These are phyloP conservation scores for Solea senegalensis DNA, from an alignment of 2,113 vertebrate species.

Conservation along the genomic window DNA sequence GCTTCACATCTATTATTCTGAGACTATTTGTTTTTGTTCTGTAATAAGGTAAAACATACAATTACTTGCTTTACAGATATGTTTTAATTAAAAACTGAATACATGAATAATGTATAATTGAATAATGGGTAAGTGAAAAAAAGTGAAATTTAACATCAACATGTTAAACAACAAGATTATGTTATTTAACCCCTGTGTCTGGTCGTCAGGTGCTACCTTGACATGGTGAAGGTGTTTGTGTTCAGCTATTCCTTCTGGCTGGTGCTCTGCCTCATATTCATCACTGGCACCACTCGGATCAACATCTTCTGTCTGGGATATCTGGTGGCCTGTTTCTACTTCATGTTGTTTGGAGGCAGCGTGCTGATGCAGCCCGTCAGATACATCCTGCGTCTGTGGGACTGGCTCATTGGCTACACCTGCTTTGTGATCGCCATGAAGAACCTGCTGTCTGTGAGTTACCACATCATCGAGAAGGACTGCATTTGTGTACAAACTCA, in stretches of 20 bases:
- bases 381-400: slow-evolving; percentile 77
- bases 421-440: slow-evolving; percentile 81
- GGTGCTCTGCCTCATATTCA: slow-evolving; percentile 85
- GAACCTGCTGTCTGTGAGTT: slow-evolving; percentile 79
- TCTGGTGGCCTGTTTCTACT: slow-evolving; percentile 84
- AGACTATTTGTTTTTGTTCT: no score
- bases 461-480: not conserved
- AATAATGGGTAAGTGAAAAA: no score
- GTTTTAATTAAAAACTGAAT: not conserved
- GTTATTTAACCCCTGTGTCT: not conserved
- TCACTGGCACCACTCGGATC: slow-evolving; percentile 80
- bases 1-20: no score
- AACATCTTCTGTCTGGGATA: slow-evolving; percentile 81
- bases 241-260: slow-evolving; percentile 85
- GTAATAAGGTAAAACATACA: no score
- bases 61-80: not conserved
- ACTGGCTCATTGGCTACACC: slow-evolving; percentile 79
- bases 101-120: no score
- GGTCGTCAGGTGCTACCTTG: slow-evolving; percentile 77
- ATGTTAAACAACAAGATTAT: no score
- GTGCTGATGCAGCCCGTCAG: slow-evolving; percentile 80
- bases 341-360: slow-evolving; percentile 80
- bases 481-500: not conserved
- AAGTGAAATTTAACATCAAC: no score
- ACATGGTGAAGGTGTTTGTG: slow-evolving; percentile 81